Evolutionary conservation across 2,113 vertebrate genomes (phyloP), one percentile per base, ranked within the genome.

Genomic region (Propithecus coquereli): DNA sequence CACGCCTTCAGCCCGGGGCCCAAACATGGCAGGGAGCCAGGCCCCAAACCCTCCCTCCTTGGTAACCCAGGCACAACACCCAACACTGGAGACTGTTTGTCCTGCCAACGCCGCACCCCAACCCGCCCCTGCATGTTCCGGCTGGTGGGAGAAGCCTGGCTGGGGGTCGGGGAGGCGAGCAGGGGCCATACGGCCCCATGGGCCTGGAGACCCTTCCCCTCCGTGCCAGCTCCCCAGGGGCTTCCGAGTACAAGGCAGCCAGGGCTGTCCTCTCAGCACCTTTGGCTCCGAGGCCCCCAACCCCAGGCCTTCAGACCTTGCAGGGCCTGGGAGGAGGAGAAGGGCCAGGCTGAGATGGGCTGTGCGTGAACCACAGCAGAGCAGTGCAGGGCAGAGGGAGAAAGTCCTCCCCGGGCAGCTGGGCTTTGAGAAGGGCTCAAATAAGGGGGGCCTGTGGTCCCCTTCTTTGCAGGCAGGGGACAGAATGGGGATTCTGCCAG

Each of bases 11-110:
- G 95, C 97, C 97, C 0, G 90, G 90, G 97, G 97, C 97, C 97
- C 93, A 98, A 97, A 97, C 97, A 97, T 0, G 70, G 95, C 94
- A 4, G 12, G 25, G 57, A 87, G 96, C 97, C 97, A 96, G 91
- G 61, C 22, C 50, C 71, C 84, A 79, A 70, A 43, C 79, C 76
- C 88, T 65, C 52, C 50, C 52, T 73, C 93, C 93, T 34, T 96
- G 94, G 95, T 82, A 95, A 97, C 96, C 7, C 0, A 81, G 82
- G 66, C 92, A 87, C 95, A 97, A 97, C 91, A 96, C 77, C 66
- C 57, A 45, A 74, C 93, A 87, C 87, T 30, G 79, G 93, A 93
- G 95, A 97, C 97, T 68, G 59, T 84, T 79, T 93, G 97, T 96
- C 91, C 52, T 93, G 97, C 97, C 96, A 95, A 7, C 2, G 12